A percentile compares a stretch with the other conserved stretches of the same genome.
Evolutionary conservation across 2,888 invertebrate genomes (phyloP).

Genomic region (Iphiclides podalirius): DNA sequence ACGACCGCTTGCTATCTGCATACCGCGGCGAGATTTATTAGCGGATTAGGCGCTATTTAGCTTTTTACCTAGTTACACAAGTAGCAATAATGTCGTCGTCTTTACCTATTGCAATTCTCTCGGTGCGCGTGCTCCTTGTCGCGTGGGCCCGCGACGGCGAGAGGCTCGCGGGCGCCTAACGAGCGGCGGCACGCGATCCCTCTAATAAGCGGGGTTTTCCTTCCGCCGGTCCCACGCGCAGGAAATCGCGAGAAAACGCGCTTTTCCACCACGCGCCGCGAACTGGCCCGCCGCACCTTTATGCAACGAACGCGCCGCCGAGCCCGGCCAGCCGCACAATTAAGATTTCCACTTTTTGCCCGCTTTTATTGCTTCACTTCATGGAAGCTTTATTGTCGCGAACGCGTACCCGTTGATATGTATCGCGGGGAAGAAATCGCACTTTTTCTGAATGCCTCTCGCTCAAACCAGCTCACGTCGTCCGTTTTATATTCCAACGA

Average conservation of each 20-base stretch:
- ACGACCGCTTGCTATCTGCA: constrained; percentile 51
- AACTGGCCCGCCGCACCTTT: constrained; percentile 73
- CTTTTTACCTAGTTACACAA: constrained; percentile 66
- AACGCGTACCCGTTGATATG: constrained; percentile 70
- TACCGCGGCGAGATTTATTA: constrained; percentile 55
- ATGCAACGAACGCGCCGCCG: constrained; percentile 68
- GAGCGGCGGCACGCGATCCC: constrained; percentile 66
- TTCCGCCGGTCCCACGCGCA: constrained; percentile 65
- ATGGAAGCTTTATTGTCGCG: constrained; percentile 78
- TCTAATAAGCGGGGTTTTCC: constrained; percentile 73
- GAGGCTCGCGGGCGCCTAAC: constrained; percentile 46
- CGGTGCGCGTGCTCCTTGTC: constrained; percentile 38
- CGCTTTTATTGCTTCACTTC: constrained; percentile 76
- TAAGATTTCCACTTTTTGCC: constrained; percentile 78
- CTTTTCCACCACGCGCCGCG: constrained; percentile 66
- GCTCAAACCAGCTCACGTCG: constrained; percentile 61
- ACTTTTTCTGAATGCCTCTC: constrained; percentile 73
- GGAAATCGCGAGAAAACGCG: constrained; percentile 74
- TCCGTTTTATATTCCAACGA: constrained; percentile 54
- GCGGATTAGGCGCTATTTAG: constrained; percentile 62
- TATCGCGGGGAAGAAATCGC: constrained; percentile 75
- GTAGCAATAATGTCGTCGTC: constrained; percentile 60
- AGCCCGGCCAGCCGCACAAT: constrained; percentile 69
- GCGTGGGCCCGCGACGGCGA: constrained; percentile 37
- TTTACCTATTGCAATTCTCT: constrained; percentile 49